A percentile compares a stretch with the other conserved stretches of the same genome.
These are phyloP conservation scores for Tenualosa thibaudeaui DNA, from an alignment of 2,797 vertebrate species.

Conservation along the genomic window DNA sequence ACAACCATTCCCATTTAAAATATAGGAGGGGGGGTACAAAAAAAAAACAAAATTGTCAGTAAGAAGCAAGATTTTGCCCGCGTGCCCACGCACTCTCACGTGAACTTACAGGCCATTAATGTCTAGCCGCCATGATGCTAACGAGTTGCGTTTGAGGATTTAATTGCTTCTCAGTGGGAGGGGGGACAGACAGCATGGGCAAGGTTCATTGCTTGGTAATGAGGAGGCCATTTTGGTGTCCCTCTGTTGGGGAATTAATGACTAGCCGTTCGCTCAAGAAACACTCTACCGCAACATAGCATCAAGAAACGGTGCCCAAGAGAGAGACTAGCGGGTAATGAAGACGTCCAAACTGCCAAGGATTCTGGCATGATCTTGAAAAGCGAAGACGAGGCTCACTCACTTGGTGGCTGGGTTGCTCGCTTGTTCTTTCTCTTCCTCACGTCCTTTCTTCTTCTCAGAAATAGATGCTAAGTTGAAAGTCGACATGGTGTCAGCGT, in stretches of 20 bases:
- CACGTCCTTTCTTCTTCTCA: background rate
- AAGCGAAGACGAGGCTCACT: background rate
- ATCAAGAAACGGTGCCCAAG: background rate
- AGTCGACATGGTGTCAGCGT: background rate
- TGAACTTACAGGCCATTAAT: slow-evolving; percentile 28
- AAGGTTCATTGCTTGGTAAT: slow-evolving; percentile 31
- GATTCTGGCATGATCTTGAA: background rate
- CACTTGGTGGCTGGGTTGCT: background rate
- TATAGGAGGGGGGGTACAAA: background rate
- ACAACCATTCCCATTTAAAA: background rate
- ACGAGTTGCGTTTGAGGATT: slow-evolving; percentile 36
- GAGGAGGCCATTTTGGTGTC: slow-evolving; percentile 12
- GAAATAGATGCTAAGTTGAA: background rate
- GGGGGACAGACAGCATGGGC: slow-evolving; percentile 19
- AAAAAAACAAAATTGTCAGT: background rate
- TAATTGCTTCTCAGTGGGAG: slow-evolving; percentile 33
- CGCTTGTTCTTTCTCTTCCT: background rate
- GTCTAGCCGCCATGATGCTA: slow-evolving; percentile 5
- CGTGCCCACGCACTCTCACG: background rate
- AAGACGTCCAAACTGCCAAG: background rate
- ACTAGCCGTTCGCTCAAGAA: background rate
- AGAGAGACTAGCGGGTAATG: background rate
- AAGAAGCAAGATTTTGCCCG: background rate
- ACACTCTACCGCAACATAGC: background rate
- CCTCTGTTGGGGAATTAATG: slow-evolving; percentile 7